Evolutionary conservation across 1,140 invertebrate genomes (phyloP).

Genomic region (Solenopsis invicta): DNA sequence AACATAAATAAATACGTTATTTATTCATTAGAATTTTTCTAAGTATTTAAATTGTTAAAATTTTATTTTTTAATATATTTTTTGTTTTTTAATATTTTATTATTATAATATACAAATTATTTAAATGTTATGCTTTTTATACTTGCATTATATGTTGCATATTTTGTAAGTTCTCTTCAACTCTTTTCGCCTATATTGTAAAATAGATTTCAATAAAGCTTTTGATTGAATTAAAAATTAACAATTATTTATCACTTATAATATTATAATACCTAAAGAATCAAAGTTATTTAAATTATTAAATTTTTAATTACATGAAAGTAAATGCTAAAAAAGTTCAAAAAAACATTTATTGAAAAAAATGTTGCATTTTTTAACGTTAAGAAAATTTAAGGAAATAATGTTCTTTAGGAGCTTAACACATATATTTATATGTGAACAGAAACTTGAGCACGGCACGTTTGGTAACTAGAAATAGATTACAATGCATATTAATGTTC

Average conservation of each 20-base stretch:
- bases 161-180: background rate
- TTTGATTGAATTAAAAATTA: background rate
- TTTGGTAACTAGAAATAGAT: constrained; percentile 47
- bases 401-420: background rate
- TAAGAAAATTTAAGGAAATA: background rate
- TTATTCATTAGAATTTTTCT: background rate
- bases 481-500: background rate
- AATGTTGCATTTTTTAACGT: no score
- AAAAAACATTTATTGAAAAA: background rate
- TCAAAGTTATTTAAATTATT: background rate
- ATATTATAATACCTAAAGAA: background rate
- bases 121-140: background rate
- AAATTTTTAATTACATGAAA: constrained; percentile 2
- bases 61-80: background rate
- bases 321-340: background rate
- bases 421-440: background rate
- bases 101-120: background rate
- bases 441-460: background rate
- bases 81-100: background rate
- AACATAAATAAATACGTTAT: background rate
- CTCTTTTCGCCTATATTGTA: background rate
- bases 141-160: background rate
- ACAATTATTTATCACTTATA: background rate
- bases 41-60: background rate
- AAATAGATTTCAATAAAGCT: background rate